Base-by-base conservation (phyloP, 2,113 vertebrate genomes). In the Brachirus orientalis region DNA sequence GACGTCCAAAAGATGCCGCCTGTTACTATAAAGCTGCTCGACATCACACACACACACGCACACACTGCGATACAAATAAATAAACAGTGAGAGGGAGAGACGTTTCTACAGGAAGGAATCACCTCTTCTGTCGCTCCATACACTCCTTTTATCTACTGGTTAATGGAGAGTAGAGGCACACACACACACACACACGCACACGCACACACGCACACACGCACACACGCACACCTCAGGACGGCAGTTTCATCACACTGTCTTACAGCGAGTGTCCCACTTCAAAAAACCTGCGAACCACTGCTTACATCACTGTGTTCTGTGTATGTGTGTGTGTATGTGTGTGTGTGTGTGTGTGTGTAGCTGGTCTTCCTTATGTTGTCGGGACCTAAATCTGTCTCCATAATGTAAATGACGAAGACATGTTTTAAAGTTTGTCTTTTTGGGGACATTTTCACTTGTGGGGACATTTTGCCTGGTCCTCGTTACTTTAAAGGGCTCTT, bases 231-330 rank as follows among this genome's bases (percentile, higher is more conserved):
- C 84, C 72, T 85, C 54, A 80, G 82, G 84, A 86, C 84, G 28
- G 12, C 7, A 52, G 82, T 88, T 90, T 88, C 74, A 14, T 87
- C 83, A 87, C 80, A 75, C 72, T 59, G 51, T 84, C 83, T 86
- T 83, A 58, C 80, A 85, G 83, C 48, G 77, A 87, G 83, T 73
- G 86, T 84, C 86, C 88, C 86, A 90, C 79, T 88, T 90, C 86
- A 79, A 80, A 69, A 80, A 69, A 83, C 81, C 74, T 78, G 67
- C 84, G 83, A 80, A 80, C 84, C 13, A 44, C 76, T 77, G 83
- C 83, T 90, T 87, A 83, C 86, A 87, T 87, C 83, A 81, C 86
- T 83, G 85, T 79, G 79, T 80, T 87, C 80, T 37, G 6, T 28
- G n/a, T 46, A 41, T 7, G 65, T 45, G 73, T 35, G 48, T 35